Conservation (phyloP, 2,888 invertebrate species). For the Sminthurides aquaticus region DNA sequence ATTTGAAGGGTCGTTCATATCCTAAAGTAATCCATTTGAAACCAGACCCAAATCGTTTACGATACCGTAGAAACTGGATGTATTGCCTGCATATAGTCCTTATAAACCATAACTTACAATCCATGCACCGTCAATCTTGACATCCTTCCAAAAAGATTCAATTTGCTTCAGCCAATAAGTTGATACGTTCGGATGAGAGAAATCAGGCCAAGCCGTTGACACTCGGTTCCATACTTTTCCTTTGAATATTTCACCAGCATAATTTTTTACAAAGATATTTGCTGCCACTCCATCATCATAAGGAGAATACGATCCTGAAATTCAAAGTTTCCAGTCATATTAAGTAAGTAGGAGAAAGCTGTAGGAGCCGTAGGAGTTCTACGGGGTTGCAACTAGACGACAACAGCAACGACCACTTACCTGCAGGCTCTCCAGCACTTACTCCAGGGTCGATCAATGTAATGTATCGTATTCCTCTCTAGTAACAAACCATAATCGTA, state of each 20-base stretch:
- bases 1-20: constrained; percentile 85
- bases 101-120: constrained; percentile 60
- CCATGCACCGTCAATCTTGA: constrained; percentile 76
- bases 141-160: constrained; percentile 54
- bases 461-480: constrained; percentile 66
- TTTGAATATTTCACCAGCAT: constrained; percentile 55
- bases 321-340: no score
- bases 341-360: no score
- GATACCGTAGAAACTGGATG: no score
- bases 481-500: no score
- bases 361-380: no score
- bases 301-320: constrained; percentile 61
- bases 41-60: no score
- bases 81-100: no score
- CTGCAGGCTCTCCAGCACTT: constrained; percentile 56
- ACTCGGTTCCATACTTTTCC: constrained; percentile 71
- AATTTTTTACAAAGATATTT: constrained; percentile 67
- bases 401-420: constrained; percentile 16
- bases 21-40: no score
- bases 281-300: constrained; percentile 66
- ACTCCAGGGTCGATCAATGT: constrained; percentile 70
- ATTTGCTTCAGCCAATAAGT: constrained; percentile 69
- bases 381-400: no score
- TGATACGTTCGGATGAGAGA: constrained; percentile 63
- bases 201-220: constrained; percentile 72